phyloP scores from a whole-genome alignment of 2,888 invertebrate species.

The Trachelus stipa region DNA sequence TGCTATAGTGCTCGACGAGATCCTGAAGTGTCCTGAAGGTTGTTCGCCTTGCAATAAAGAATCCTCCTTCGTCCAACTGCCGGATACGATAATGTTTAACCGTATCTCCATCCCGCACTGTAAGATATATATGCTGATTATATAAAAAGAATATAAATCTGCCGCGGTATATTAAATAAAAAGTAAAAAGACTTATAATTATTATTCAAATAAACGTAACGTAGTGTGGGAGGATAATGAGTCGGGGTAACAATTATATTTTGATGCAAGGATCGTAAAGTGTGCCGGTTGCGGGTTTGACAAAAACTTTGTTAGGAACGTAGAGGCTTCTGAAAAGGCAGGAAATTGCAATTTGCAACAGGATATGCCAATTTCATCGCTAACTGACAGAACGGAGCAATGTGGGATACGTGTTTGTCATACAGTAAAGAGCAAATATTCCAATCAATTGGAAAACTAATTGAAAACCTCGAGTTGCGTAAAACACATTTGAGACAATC shows the following conservation, averaged over 20 bases:
- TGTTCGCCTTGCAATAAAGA: slow-evolving; percentile 98
- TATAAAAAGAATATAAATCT: background rate
- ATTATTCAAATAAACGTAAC: background rate
- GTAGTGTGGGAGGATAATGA: background rate
- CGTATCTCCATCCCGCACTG: slow-evolving; percentile 98
- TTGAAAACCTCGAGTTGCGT: background rate
- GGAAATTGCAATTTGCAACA: slow-evolving; percentile 26
- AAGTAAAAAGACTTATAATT: background rate
- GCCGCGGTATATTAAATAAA: background rate
- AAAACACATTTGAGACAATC: background rate
- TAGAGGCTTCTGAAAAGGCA: slow-evolving; percentile 12
- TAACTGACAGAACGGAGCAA: slow-evolving; percentile 16
- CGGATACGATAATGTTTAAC: slow-evolving; percentile 99
- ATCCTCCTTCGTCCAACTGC: slow-evolving; percentile 98
- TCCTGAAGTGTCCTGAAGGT: slow-evolving; percentile 98
- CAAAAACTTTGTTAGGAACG: background rate
- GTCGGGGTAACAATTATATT: background rate
- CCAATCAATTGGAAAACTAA: slow-evolving; percentile 16
- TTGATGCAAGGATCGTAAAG: background rate
- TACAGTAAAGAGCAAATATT: background rate
- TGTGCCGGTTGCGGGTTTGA: background rate
- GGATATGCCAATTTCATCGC: slow-evolving; percentile 25
- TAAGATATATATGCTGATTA: slow-evolving; percentile 46
- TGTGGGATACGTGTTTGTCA: background rate
- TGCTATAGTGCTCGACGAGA: slow-evolving; percentile 96